These are phyloP conservation scores for Albula goreensis DNA, from an alignment of 2,113 vertebrate genomes.

Conservation along the genomic window DNA sequence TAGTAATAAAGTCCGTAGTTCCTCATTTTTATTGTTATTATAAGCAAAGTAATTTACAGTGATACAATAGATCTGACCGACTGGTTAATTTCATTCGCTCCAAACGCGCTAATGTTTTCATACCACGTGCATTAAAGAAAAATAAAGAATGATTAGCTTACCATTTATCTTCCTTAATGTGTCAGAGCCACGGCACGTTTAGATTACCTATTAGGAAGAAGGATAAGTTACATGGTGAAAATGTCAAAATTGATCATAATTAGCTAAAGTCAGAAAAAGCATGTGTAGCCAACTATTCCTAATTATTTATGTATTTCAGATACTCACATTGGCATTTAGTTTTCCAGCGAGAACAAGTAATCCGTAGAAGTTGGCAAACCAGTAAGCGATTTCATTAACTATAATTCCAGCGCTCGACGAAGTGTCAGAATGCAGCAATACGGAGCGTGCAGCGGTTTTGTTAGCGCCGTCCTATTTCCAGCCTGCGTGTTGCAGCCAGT, in stretches of 20 bases:
- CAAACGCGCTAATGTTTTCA: neutral
- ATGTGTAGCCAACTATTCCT: neutral
- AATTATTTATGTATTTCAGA: neutral
- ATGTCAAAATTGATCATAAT: constrained; percentile 1
- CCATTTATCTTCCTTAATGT: constrained; percentile 46
- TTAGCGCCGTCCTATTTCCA: constrained; percentile 30
- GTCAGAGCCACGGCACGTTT: constrained; percentile 24
- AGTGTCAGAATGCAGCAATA: constrained; percentile 23
- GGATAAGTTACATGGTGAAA: neutral
- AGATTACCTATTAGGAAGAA: constrained; percentile 23
- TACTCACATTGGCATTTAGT: constrained; percentile 12
- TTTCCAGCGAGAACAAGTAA: neutral
- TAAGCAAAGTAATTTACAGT: too few species aligned
- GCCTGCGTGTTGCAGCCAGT: constrained; percentile 52
- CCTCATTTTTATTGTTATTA: too few species aligned
- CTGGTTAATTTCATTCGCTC: neutral
- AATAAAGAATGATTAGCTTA: constrained; percentile 37
- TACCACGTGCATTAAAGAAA: neutral
- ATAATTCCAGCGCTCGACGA: too few species aligned
- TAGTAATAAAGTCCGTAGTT: too few species aligned
- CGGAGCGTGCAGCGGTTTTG: constrained; percentile 47
- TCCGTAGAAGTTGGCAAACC: neutral
- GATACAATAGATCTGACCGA: too few species aligned
- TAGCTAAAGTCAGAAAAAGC: neutral
- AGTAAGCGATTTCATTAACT: neutral